Base-by-base conservation (phyloP, 2,113 vertebrate species). In the Pomatorhinus ruficollis region DNA sequence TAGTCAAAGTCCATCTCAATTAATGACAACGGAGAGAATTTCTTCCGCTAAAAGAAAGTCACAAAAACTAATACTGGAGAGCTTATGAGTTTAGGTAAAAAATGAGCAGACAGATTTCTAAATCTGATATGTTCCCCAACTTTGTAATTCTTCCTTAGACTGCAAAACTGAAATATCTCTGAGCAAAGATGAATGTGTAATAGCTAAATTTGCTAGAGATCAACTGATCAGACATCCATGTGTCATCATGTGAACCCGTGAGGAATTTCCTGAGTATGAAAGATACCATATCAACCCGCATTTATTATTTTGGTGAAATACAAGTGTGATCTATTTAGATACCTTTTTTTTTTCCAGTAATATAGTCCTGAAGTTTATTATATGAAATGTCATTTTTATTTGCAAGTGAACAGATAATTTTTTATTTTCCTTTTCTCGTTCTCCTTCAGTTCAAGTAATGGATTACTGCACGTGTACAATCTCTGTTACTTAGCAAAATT, bases 241-340 rank as follows among this genome's bases (percentile, higher is more conserved):
- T 71, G 30, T 63, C 59, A 90, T 75, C 42, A 88, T 6, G 27
- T 0, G 1, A 87, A 57, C 22, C 20, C 7, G 2, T 22, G 66
- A 79, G 49, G 93, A 82, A 92, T 90, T 92, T 93, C 70, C 82
- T 85, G 53, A 92, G 35, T 76, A 79, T 19, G 52, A 85, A 68
- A 95, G 79, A 90, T 47, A 82, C 4, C 14, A 13, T 83, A 90
- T 83, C 82, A 92, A 66, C 10, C 27, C 39, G 68, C 35, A 60
- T 39, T 64, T 84, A 82, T 79, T 90, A 75, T 83, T 85, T 90
- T 76, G 27, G 33, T 85, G 66, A 92, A 82, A 76, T 85, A 5
- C 9, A 72, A 80, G 10, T 69, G 52, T 16, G 30, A 27, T 75
- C 59, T 82, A 78, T 84, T 87, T 66, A 59, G 64, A 70, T 37